Evolutionary conservation across 2,888 invertebrate genomes (phyloP), one percentile per base, ranked within the genome.

Genomic region (Ariolimax columbianus): DNA sequence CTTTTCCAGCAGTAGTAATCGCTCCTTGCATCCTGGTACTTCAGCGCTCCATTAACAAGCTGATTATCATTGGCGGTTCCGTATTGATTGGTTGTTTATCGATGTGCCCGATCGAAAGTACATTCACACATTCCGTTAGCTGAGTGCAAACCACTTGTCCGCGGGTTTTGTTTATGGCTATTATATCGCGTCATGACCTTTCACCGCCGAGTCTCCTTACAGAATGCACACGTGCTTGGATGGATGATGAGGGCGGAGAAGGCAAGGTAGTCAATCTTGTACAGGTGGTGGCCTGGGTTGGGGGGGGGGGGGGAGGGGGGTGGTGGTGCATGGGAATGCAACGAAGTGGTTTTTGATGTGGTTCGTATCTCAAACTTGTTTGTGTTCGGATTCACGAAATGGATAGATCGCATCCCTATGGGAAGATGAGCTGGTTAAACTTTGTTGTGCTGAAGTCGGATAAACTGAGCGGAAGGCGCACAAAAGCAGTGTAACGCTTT

Each of bases 121-220:
- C 7, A 43, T n/a, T 47, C 30, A 14, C 30, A 6, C 1, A 26
- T 43, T 47, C 43, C 19, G 14, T 30, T 1, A 47, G 47, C 43
- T 30, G 72, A 75, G 73, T 75, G 47, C 47, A 47, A 75, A 75
- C 47, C 73, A 47, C 33, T 75, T 75, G 47, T 75, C 11, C 43
- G 11, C 6, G 17, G 14, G 30, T n/a, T 43, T 63, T 38, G 30
- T 3, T 30, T 63, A 30, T 63, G 30, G 30, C 6, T 63, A 4
- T 63, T 63, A 30, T 63, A 55, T 30, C 30, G 7, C 59, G 26
- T 59, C 3, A 4, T 30, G 19, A 40, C 47, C 33, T 51, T 47
- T 40, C 9, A 63, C 30, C 70, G 38, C 19, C 70, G 38, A 4
- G 36, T 36, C 23, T 70, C 1, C 38, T 70, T 36, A 70, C 36